Base-by-base conservation (phyloP, 2,797 vertebrate species). In the Phrynocephalus guinanensis region DNA sequence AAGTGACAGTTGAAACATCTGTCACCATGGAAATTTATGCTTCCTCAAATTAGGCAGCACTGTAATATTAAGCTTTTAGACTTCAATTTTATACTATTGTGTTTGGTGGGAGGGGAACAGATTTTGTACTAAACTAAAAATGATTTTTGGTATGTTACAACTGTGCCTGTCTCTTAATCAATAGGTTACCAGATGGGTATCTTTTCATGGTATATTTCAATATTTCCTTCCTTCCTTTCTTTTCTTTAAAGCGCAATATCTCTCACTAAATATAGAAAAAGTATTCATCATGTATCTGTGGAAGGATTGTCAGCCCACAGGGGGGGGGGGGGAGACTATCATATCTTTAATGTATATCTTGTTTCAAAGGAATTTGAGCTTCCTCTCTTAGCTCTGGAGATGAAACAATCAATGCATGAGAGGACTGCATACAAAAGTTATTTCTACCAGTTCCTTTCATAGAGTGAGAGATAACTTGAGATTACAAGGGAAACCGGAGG, bases 191-290 rank as follows among this genome's bases (percentile, higher is more conserved):
- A 13, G 6, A 87, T 91, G 63, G 44, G 18, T 66, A n/a, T 67
- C 28, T 77, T 85, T 85, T 85, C 15, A 44, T 60, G 60, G 20
- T 50, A 66, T 77, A 26, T 66, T 84, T 38, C 44, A 75, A 33
- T 52, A 63, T 84, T 85, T 84, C 18, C n/a, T 4, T 48, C 86
- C 60, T 63, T 63, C 18, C n/a, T 4, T 48, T 86, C 60, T 63
- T 63, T 63, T 20, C 11, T 63, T 18, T 18, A 63, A 63, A 63
- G 52, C 0, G 0, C 30, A 44, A 1, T 50, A 44, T 0, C 52
- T 38, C 48, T 84, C 82, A 5, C n/a, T 88, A 72, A 84, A 88
- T 86, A 20, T 1, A 86, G 90, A 89, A n/a, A 24, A 82, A 85
- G 24, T 7, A 48, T 60, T 33, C 83, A 26, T 0, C 6, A 0